phyloP scores from a whole-genome alignment of 2,797 vertebrate species.

The Schizopygopsis malacanthus region DNA sequence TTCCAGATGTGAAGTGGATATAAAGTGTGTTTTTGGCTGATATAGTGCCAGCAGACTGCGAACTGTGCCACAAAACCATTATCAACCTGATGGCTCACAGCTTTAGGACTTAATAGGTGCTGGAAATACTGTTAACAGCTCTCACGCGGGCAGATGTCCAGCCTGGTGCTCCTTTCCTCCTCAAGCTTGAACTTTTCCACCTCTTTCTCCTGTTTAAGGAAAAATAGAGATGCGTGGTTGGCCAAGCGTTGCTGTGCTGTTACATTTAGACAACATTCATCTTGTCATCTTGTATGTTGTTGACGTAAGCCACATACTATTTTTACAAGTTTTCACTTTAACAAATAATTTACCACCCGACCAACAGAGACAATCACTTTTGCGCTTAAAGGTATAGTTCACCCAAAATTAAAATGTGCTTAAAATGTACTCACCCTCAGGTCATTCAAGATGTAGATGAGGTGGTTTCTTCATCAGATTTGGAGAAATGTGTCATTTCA shows the following conservation, averaged over 20 bases:
- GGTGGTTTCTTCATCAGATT: not conserved
- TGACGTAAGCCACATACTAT: not conserved
- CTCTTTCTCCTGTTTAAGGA: not conserved
- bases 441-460: not conserved
- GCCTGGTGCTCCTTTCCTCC: not conserved
- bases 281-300: not conserved
- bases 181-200: not conserved
- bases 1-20: constrained; percentile 3
- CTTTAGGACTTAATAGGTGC: not conserved
- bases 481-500: not conserved
- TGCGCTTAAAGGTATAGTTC: not conserved
- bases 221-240: not conserved
- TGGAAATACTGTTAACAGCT: constrained; percentile 29
- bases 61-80: constrained; percentile 17
- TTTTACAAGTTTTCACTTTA: not conserved
- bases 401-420: not conserved
- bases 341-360: not conserved
- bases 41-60: not conserved
- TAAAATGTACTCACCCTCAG: not conserved
- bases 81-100: constrained; percentile 5
- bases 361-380: not conserved
- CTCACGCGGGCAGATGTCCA: constrained; percentile 8
- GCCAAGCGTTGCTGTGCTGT: not conserved
- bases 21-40: constrained; percentile 24
- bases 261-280: not conserved